These are phyloP conservation scores for Cremastinae sp. DNA, from an alignment of 2,888 invertebrate genomes.

Conservation along the genomic window DNA sequence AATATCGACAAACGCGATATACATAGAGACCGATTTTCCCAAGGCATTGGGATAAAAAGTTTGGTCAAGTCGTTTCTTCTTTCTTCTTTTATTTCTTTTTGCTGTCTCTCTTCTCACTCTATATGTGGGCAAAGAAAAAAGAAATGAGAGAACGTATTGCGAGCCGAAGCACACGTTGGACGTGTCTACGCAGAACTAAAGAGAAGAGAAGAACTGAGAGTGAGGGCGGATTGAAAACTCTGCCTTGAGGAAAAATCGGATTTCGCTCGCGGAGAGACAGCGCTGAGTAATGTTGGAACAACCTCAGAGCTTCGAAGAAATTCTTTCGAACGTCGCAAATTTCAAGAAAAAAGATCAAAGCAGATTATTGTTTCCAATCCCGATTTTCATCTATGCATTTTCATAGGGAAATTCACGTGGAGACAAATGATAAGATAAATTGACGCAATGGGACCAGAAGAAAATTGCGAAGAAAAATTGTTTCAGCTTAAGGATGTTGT, in stretches of 20 bases:
- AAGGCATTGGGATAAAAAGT: slow-evolving; percentile 51
- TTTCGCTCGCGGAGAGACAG: slow-evolving; percentile 36
- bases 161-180: slow-evolving; percentile 3
- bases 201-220: background rate
- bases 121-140: no score
- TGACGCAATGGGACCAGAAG: slow-evolving; percentile 30
- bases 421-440: slow-evolving; percentile 45
- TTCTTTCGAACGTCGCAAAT: slow-evolving; percentile 18
- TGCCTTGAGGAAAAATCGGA: slow-evolving; percentile 35
- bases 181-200: background rate
- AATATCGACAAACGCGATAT: slow-evolving; percentile 41
- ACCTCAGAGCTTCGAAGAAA: slow-evolving; percentile 29
- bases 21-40: slow-evolving; percentile 44
- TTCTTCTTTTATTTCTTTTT: background rate
- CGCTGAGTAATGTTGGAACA: slow-evolving; percentile 45
- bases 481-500: no score
- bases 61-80: slow-evolving; percentile 29
- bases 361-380: slow-evolving; percentile 46
- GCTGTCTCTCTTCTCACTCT: slow-evolving; percentile 8
- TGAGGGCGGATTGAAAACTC: slow-evolving; percentile 20
- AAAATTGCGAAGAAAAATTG: no score
- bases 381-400: slow-evolving; percentile 16
- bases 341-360: slow-evolving; percentile 17
- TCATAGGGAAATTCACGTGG: background rate
- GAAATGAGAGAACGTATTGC: slow-evolving; percentile 14